Percentiles rank a stretch among this genome's conserved stretches.
phyloP scores from a whole-genome alignment of 2,888 invertebrate species.

The Galerucella calmariensis region DNA sequence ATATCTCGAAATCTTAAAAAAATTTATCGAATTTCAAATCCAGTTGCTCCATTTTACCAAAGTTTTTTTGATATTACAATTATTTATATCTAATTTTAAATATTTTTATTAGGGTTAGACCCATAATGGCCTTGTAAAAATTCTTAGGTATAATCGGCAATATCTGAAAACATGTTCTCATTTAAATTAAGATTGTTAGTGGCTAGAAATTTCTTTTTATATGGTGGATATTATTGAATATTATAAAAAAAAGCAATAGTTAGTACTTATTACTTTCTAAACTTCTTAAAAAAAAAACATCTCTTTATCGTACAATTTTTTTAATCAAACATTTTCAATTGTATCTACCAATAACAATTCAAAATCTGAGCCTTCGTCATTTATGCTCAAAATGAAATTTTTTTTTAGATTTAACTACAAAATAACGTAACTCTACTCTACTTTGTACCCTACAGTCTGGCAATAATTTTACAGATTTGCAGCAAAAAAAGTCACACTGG shows the following conservation, averaged over 20 bases:
- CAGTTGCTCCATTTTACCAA: constrained; percentile 6
- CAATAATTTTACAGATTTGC: no score
- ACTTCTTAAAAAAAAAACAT: background rate
- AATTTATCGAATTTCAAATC: background rate
- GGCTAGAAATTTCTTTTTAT: background rate
- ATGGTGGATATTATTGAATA: background rate
- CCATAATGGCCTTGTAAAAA: constrained; percentile 18
- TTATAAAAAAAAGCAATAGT: background rate
- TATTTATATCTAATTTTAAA: background rate
- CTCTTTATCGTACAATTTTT: background rate
- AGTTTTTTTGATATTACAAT: background rate
- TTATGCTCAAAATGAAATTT: constrained; percentile 20
- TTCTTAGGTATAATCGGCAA: constrained; percentile 9
- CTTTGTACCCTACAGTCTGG: no score
- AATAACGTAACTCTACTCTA: constrained; percentile 1
- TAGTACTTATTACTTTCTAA: background rate
- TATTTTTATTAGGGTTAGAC: constrained; percentile 1
- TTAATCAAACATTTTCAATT: background rate
- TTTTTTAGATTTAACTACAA: background rate
- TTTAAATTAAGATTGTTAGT: background rate
- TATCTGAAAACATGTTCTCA: background rate
- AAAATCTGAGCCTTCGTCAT: background rate
- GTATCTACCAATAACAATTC: background rate
- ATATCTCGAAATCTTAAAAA: no score
- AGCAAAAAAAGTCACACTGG: no score